phyloP scores from a whole-genome alignment of 2,888 invertebrate species.

The Meteorus cinctellus region DNA sequence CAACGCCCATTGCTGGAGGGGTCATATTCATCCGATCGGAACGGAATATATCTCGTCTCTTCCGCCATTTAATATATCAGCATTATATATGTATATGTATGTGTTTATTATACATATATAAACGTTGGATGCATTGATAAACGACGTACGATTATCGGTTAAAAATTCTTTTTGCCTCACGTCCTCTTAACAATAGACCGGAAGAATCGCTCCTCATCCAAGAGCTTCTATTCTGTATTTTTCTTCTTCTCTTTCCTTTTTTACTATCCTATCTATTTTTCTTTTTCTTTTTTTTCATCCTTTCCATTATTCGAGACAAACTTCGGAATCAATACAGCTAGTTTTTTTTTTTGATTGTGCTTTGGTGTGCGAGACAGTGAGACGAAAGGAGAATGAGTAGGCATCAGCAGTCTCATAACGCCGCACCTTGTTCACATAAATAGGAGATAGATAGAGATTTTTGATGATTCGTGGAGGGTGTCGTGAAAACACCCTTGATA shows the following conservation, averaged over 20 bases:
- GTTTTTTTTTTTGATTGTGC: conserved; percentile 6
- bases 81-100: background rate
- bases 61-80: background rate
- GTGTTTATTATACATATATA: conserved; percentile 3
- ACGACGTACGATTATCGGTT: conserved; percentile 50
- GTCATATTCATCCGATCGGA: conserved; percentile 24
- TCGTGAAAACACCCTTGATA: background rate
- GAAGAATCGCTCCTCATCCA: conserved; percentile 42
- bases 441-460: background rate
- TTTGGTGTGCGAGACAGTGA: background rate
- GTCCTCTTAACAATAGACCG: conserved; percentile 47
- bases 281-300: background rate
- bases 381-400: background rate
- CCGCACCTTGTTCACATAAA: background rate
- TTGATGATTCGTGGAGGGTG: background rate
- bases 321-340: conserved; percentile 9
- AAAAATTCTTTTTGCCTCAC: conserved; percentile 43
- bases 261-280: background rate
- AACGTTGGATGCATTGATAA: conserved; percentile 49
- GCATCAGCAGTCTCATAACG: background rate
- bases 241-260: background rate
- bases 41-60: conserved; percentile 27
- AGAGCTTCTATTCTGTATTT: background rate
- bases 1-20: conserved; percentile 15
- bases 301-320: conserved; percentile 6